phyloP scores from a whole-genome alignment of 2,113 vertebrate genomes.

The Megaleporinus macrocephalus region DNA sequence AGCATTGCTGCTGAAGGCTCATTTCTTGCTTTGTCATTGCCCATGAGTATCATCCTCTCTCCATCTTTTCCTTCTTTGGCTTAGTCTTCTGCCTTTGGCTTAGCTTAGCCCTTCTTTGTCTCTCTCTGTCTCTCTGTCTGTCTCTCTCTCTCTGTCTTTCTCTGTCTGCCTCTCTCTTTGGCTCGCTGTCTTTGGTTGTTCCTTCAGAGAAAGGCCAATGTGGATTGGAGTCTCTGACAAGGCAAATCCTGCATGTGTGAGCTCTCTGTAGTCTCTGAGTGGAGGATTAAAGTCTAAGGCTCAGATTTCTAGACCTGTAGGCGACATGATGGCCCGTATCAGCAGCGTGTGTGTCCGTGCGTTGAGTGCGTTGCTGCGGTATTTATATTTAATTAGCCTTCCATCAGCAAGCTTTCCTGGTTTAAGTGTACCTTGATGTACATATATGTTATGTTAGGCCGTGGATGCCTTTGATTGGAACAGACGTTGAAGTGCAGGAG shows the following conservation, averaged over 20 bases:
- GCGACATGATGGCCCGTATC: conserved; percentile 18
- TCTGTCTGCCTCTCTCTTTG: background rate
- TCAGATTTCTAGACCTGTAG: conserved; percentile 33
- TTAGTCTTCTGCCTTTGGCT: background rate
- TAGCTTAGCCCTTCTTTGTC: background rate
- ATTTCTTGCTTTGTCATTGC: conserved; percentile 8
- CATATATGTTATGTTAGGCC: background rate
- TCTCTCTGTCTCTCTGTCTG: background rate
- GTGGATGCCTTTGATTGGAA: background rate
- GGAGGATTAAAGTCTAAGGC: conserved; percentile 30
- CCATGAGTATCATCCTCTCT: background rate
- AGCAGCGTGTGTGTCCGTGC: background rate
- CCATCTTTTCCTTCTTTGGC: background rate
- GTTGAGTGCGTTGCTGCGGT: background rate
- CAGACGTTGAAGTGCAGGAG: background rate
- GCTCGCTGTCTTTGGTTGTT: background rate
- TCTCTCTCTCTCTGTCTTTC: background rate
- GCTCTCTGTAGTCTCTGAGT: conserved; percentile 11
- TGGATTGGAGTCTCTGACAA: conserved; percentile 15
- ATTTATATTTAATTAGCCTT: background rate
- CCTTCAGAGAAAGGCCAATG: background rate
- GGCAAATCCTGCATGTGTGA: conserved; percentile 12
- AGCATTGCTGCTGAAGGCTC: background rate
- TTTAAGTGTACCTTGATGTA: background rate
- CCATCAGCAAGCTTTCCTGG: background rate